Evolutionary conservation across 2,797 vertebrate species (phyloP).

Genomic region (Centroberyx gerrardi): DNA sequence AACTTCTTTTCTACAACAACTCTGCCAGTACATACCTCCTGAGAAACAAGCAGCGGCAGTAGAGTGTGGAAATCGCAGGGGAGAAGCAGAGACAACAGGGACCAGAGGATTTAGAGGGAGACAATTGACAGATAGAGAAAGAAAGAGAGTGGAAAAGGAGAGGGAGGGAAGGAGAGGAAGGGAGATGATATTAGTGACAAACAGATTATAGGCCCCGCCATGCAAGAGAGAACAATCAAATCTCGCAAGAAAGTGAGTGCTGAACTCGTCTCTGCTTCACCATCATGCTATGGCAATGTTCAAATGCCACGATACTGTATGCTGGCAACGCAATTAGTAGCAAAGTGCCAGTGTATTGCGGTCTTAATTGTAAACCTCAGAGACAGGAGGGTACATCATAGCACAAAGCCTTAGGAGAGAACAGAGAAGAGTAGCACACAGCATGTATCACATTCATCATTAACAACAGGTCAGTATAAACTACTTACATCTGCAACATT

Average conservation of each 20-base stretch:
- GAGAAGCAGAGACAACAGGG: conserved; percentile 76
- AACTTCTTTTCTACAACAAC: conserved; percentile 40
- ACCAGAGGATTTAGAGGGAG: conserved; percentile 72
- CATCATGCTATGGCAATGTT: conserved; percentile 56
- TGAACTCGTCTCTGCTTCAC: conserved; percentile 34
- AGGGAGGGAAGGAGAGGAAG: conserved; percentile 22
- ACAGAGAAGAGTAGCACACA: conserved; percentile 29
- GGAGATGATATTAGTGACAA: conserved; percentile 81
- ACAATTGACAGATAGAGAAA: conserved; percentile 54
- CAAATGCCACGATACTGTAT: conserved; percentile 29
- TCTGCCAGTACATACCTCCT: conserved; percentile 88
- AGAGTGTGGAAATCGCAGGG: conserved; percentile 84
- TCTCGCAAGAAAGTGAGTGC: conserved; percentile 52
- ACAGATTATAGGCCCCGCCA: conserved; percentile 79
- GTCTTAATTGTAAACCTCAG: conserved; percentile 35
- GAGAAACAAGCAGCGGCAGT: conserved; percentile 84
- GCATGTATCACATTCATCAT: background rate
- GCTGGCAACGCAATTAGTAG: conserved; percentile 44
- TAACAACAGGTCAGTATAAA: background rate
- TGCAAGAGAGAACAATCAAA: conserved; percentile 78
- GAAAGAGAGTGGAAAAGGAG: conserved; percentile 39
- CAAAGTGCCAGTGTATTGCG: conserved; percentile 45
- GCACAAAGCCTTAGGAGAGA: conserved; percentile 57
- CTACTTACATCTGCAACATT: background rate
- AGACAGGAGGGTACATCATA: conserved; percentile 51